Evolutionary conservation across 2,888 invertebrate genomes (phyloP).

Genomic region (Euzophera pinguis): DNA sequence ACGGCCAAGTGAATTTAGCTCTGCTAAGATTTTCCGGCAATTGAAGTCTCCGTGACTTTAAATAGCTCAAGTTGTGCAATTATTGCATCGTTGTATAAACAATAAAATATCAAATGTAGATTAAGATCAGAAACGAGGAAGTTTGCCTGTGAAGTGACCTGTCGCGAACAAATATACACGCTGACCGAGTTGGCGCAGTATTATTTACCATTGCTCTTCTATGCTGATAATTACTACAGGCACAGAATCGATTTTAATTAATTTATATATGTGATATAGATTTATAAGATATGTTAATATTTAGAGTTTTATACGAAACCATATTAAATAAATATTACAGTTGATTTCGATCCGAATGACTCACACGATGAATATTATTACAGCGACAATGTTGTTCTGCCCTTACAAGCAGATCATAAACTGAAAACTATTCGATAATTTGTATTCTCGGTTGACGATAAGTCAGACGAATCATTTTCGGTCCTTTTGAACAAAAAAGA

Average conservation of each 20-base stretch:
- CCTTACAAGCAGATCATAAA: slow-evolving; percentile 32
- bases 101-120: not conserved
- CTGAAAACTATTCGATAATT: slow-evolving; percentile 39
- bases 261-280: too few relatives aligned
- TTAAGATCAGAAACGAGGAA: not conserved
- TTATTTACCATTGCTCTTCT: slow-evolving; percentile 36
- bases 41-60: slow-evolving; percentile 20
- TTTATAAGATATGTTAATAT: too few relatives aligned
- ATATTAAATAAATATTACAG: too few relatives aligned
- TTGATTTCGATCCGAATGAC: slow-evolving; percentile 30
- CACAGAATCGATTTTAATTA: too few relatives aligned
- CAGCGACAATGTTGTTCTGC: slow-evolving; percentile 35
- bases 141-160: slow-evolving; percentile 27
- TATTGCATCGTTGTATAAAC: not conserved
- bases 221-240: not conserved
- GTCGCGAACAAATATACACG: slow-evolving; percentile 48
- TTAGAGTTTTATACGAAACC: too few relatives aligned
- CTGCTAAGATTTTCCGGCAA: slow-evolving; percentile 43
- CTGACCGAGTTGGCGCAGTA: slow-evolving; percentile 62
- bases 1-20: slow-evolving; percentile 40
- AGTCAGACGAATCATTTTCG: slow-evolving; percentile 37
- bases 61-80: slow-evolving; percentile 3
- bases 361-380: slow-evolving; percentile 33
- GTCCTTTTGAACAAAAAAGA: slow-evolving; percentile 42
- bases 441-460: slow-evolving; percentile 46